Evolutionary conservation across 64 coral and sea anemone genomes (phyloP), one percentile per base, ranked within the genome.

Genomic region (Anthopleura sola): DNA sequence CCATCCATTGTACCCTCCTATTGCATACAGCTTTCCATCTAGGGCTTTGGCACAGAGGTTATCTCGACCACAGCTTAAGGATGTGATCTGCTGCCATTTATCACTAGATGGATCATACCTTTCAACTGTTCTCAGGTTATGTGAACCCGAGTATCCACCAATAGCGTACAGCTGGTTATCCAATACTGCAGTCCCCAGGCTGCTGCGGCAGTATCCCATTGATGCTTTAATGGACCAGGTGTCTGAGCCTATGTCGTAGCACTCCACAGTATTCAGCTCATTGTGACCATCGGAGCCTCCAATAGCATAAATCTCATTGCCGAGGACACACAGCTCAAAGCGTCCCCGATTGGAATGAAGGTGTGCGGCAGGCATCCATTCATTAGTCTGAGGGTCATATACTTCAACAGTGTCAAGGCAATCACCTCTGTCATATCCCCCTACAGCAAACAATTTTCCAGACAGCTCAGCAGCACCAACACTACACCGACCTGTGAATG

Each of bases 381-480:
- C 92, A 83, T 98, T 98, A 9, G 26, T 64, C 23, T 86, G 51
- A 29, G 87, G 84, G 21, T 98, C 89, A 24, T 94, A 98, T 83
- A 85, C 90, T 56, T 94, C 96, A 36, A 94, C 96, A 1, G 89
- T 55, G 57, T 94, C 85, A 17, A 98, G 87, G 77, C 96, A 98
- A 36, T 91, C 89, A 77, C 96, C 96, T 87, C 97, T 80, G 34
- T 99, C 97, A 92, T 99, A 99, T 0, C 97, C 97, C 60, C 97
- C 97, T n/a, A 99, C 85, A 29, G 97, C 97, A 90, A 90, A 99
- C 49, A 99, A 87, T 34, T 95, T 99, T 32, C 90, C 92, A 84
- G 75, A 64, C 13, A 85, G 58, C 20, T 62, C 90, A 33, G 87
- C 85, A 68, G 90, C 97, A 54, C 97, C 97, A 36, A 95, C 97